A percentile compares a stretch with the other conserved stretches of the same genome.
Evolutionary conservation across 2,113 vertebrate genomes (phyloP).

Genomic region (Amphiprion ocellaris): DNA sequence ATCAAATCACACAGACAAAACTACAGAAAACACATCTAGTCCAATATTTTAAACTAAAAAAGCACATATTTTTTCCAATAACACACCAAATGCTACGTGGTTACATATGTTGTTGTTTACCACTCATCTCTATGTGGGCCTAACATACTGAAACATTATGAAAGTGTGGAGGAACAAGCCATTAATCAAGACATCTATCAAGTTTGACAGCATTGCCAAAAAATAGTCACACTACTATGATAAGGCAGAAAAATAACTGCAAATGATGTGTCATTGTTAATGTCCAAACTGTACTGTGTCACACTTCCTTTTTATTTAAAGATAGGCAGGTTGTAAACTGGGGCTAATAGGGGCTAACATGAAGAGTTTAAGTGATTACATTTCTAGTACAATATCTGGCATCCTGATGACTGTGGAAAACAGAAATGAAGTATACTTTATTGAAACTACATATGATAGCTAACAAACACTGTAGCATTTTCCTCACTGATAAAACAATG

Average conservation of each 20-base stretch:
- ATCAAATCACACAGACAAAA: neutral
- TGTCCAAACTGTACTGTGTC: neutral
- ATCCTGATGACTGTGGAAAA: too few relatives aligned
- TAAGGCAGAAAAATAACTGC: neutral
- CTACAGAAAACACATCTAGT: neutral
- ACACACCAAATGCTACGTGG: neutral
- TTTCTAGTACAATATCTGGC: too few relatives aligned
- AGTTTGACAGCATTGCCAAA: neutral
- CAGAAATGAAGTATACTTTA: too few relatives aligned
- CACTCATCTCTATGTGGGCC: constrained; percentile 5
- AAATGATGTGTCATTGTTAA: neutral
- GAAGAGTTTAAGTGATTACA: too few relatives aligned
- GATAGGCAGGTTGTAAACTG: neutral
- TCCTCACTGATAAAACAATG: too few relatives aligned
- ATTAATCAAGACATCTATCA: neutral
- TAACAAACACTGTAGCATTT: too few relatives aligned
- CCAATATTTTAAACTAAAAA: neutral
- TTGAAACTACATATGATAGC: too few relatives aligned
- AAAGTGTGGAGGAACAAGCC: neutral
- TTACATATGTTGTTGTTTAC: neutral
- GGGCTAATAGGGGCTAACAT: too few relatives aligned
- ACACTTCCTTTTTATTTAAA: constrained; percentile 37
- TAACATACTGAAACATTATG: neutral
- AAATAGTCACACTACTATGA: neutral
- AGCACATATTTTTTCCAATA: too few relatives aligned